Evolutionary conservation across 2,797 vertebrate genomes (phyloP), one percentile per base, ranked within the genome.

Genomic region (Balearica regulorum): DNA sequence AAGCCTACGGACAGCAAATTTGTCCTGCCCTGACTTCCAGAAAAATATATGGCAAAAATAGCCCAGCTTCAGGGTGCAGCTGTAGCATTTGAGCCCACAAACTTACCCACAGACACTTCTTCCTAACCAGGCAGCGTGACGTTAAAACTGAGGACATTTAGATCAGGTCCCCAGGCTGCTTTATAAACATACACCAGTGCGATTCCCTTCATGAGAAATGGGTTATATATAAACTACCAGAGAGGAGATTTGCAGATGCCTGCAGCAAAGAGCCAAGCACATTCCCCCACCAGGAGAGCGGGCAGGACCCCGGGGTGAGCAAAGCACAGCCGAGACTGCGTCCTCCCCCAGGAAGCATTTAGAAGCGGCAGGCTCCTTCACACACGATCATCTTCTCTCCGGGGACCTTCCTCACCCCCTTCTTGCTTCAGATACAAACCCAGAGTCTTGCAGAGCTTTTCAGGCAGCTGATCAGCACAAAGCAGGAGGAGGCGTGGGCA

Each of bases 131-230:
- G 58, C 83, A 75, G 69, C 3, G 0, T 81, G 62, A 93, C 0
- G 5, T 48, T 43, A 69, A 46, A 80, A 48, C 49, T 14, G 73
- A 68, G 78, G 71, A 84, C 79, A 43, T 88, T 89, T 78, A 72
- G 84, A 87, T 72, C 82, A 90, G 65, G 54, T 92, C 95, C 89
- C 87, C 89, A 90, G 94, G 87, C 84, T 91, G 57, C 91, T 92
- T 83, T 79, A 89, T 33, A 75, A 86, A 58, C 68, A 83, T 55
- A 55, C 19, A 43, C 9, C 57, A 46, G 48, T n/a, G 19, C 53
- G 21, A 93, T 64, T 94, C 61, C 41, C 79, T 43, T 64, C 19
- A 10, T 12, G 17, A 69, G 69, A 85, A 88, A 62, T n/a, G 60
- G 51, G 82, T 71, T 96, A 29, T 71, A 9, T 29, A 33, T 46